Evolutionary conservation across 2,113 vertebrate species (phyloP), one percentile per base, ranked within the genome.

Genomic region (Charadrius vociferus): DNA sequence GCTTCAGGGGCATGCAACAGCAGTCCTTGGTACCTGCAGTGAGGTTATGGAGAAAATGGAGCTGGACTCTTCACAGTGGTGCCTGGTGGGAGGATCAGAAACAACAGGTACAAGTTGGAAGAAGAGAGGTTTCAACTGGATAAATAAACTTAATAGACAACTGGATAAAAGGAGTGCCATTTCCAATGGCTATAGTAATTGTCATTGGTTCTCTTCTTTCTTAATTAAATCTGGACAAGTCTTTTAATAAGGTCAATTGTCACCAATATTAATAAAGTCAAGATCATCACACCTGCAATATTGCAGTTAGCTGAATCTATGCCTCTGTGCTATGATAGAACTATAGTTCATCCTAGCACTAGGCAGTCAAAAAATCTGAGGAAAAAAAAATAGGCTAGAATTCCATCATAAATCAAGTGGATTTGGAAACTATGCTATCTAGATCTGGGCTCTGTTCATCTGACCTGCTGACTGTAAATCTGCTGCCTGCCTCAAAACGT

Each of bases 401-500:
- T 63, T 94, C 12, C 6, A 61, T 34, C 47, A 81, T 66, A 88
- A 78, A 81, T 79, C 81, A 81, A 79, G 22, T 15, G 13, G 29
- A 45, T 84, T 74, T 91, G 80, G 77, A 74, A 88, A 70, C 11
- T 11, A 8, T 1, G 2, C 12, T 67, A 34, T 68, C n/a, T 29
- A 62, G 50, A 70, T 78, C 88, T 81, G 55, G 59, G 86, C 52
- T 71, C 8, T 47, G 29, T 94, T 91, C 41, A 47, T 86, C 63
- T 49, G 65, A 94, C 23, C 77, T 89, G 55, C 63, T 95, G 74
- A 52, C 61, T 82, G 39, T 77, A 95, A 95, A 88, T 88, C 73
- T 85, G 61, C 56, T 92, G 12, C 75, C 24, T 91, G 72, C 32
- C 86, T 87, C 52, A 81, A 65, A 92, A 74, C 0, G 1, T 81